Evolutionary conservation across 2,888 invertebrate genomes (phyloP).

Genomic region (Tolmerus cingulatus): DNA sequence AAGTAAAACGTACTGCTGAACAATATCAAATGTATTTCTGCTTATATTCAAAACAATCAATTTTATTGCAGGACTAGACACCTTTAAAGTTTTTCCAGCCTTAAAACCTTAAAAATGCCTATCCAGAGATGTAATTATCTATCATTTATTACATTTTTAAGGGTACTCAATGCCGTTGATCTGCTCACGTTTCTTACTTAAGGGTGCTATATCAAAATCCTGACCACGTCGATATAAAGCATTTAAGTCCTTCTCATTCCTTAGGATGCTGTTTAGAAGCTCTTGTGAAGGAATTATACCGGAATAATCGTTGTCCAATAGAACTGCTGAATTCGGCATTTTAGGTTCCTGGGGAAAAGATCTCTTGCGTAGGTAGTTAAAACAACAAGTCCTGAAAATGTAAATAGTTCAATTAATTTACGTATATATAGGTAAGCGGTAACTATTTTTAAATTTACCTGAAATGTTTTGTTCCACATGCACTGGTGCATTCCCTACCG

Average conservation of each 20-base stretch:
- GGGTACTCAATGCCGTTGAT: neutral
- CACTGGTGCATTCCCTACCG: constrained; percentile 70
- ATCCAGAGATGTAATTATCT: neutral
- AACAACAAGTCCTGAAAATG: constrained; percentile 68
- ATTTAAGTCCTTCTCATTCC: constrained; percentile 11
- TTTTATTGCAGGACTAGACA: neutral
- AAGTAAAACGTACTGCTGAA: neutral
- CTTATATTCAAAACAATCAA: neutral
- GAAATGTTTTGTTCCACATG: constrained; percentile 73
- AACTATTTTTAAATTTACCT: constrained; percentile 53
- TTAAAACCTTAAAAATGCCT: neutral
- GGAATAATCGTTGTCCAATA: neutral
- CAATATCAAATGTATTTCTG: constrained; percentile 12
- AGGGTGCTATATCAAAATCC: neutral
- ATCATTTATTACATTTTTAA: neutral
- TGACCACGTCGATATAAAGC: neutral
- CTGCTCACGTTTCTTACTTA: neutral
- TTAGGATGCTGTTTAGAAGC: neutral
- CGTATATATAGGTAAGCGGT: neutral
- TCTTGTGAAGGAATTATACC: neutral
- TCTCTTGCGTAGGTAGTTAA: constrained; percentile 72
- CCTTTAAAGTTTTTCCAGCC: constrained; percentile 14
- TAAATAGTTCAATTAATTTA: neutral
- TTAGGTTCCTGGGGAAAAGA: constrained; percentile 51
- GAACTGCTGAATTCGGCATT: neutral